Base-by-base conservation (phyloP, 2,113 vertebrate genomes). In the Pseudolaguvia tuberculata region DNA sequence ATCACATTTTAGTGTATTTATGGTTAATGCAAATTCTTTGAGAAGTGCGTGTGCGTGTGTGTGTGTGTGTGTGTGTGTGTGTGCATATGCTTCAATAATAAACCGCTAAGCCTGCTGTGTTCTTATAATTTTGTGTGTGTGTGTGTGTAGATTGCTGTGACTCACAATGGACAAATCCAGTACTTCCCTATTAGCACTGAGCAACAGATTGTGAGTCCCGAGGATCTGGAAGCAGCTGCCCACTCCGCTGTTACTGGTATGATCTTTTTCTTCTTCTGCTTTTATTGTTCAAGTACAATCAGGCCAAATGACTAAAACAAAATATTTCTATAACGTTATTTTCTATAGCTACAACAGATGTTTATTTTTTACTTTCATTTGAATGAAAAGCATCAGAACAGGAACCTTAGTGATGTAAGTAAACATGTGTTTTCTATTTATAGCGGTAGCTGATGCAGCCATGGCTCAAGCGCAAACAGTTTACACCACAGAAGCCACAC, bases 211-310 rank as follows among this genome's bases (percentile, higher is more conserved):
- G 88, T 98, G 73, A 94, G 91, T 4, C 86, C 94, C 79, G 96
- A 95, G 11, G 95, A 96, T 79, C 85, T 96, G 72, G 94, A 98
- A 73, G 93, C 93, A 0, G 93, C 89, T 0, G 93, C 94, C 1
- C 95, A 95, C 80, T 95, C 96, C 0, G 93, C 94, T 20, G 94
- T 98, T 68, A 93, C 95, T 90, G 95, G 96, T 97, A 75, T 15
- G 80, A 25, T 35, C 12, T 70, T 65, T 72, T 42, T 56, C 47
- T 4, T 27, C 21, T 29, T 17, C 63, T 29, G 23, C 45, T 29
- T 67, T 67, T 10, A 6, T 50, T 48, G 23, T 66, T 67, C 11
- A 50, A 27, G 23, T 29, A 67, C 48, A 50, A 27, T 48, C 39
- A 65, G 21, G 13, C 21, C 21, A 66, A 25, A 27, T 29, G 21